A percentile compares a stretch with the other conserved stretches of the same genome.
These are phyloP conservation scores for Onychostruthus taczanowskii DNA, from an alignment of 2,113 vertebrate genomes.

Conservation along the genomic window DNA sequence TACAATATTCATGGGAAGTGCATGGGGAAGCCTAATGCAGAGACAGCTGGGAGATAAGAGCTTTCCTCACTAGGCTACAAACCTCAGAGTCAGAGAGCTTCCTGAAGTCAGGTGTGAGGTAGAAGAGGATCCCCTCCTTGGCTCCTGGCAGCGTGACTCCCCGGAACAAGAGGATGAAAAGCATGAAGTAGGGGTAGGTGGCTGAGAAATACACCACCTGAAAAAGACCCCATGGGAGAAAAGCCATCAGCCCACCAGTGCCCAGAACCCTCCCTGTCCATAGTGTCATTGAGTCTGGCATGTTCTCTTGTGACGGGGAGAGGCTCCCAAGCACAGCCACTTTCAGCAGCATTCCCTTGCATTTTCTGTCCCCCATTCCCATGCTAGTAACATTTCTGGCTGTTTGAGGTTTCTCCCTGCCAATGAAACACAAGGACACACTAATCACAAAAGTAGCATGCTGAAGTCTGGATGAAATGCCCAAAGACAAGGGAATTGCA, in stretches of 20 bases:
- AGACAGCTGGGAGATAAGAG: background rate
- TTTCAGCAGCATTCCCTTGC: background rate
- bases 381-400: background rate
- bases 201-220: constrained; percentile 93
- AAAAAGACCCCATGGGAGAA: background rate
- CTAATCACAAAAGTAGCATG: background rate
- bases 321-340: rapidly evolving
- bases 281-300: rapidly evolving
- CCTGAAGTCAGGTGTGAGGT: constrained; percentile 88
- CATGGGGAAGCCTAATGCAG: background rate
- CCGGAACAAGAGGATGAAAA: constrained; percentile 88
- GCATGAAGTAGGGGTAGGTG: constrained; percentile 92
- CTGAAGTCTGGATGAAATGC: background rate
- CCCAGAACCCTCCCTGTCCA: background rate
- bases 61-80: background rate
- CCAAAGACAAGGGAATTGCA: constrained; percentile 18
- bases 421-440: background rate
- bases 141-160: constrained; percentile 88
- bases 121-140: constrained; percentile 87
- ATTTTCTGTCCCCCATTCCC: background rate
- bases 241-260: background rate
- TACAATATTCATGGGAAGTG: background rate
- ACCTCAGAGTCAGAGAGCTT: constrained; percentile 86
- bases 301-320: rapidly evolving
- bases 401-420: background rate